Evolutionary conservation across 1,140 invertebrate genomes (phyloP).

Genomic region (Latrodectus geometricus): DNA sequence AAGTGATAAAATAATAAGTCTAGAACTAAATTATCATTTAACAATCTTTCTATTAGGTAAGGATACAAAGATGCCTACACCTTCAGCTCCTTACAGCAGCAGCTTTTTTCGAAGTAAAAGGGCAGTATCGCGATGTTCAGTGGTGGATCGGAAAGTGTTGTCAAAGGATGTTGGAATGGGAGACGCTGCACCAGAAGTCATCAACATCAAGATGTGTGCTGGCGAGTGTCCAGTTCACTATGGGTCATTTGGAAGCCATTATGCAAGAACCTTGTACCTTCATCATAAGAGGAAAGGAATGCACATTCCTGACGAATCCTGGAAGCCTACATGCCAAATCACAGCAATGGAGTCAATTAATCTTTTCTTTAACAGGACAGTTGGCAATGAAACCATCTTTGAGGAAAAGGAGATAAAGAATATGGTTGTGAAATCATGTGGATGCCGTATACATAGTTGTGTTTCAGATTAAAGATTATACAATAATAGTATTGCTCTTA

Average conservation of each 20-base stretch:
- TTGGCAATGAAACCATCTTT: neutral
- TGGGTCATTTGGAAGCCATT: neutral
- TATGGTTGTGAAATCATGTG: neutral
- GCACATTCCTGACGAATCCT: neutral
- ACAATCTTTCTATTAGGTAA: too few species aligned
- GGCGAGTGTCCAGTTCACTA: neutral
- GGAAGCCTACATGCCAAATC: neutral
- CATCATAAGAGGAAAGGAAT: neutral
- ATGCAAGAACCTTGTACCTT: neutral
- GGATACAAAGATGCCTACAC: too few species aligned
- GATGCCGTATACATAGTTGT: neutral
- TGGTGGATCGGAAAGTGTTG: neutral
- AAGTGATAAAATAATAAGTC: too few species aligned
- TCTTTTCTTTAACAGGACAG: neutral
- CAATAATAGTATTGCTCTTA: too few species aligned
- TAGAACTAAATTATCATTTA: too few species aligned
- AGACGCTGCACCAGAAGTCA: neutral
- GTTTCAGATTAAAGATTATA: too few species aligned
- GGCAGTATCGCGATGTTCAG: neutral
- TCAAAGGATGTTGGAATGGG: neutral
- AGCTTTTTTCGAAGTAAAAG: neutral
- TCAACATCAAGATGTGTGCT: neutral
- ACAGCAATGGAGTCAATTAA: neutral
- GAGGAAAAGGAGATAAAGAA: neutral
- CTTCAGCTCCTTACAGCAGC: too few species aligned